These are phyloP conservation scores for Andricus curvator DNA, from an alignment of 2,888 invertebrate species.

Conservation along the genomic window DNA sequence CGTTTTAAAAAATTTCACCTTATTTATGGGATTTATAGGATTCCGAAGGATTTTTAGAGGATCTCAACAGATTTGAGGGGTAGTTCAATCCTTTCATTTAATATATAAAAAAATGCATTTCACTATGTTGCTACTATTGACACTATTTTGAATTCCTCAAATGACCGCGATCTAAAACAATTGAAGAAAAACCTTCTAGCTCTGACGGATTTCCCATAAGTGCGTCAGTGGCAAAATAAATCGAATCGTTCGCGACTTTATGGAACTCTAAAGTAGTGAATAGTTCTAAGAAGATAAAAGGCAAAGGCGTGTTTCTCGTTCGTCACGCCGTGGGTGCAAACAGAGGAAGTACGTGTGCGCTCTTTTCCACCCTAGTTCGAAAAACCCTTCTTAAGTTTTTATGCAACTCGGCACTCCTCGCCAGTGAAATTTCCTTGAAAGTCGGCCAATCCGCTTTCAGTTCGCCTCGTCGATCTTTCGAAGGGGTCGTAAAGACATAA, in stretches of 20 bases:
- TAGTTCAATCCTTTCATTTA: no score
- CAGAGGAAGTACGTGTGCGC: background rate
- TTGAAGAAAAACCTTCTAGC: background rate
- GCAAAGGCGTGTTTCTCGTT: background rate
- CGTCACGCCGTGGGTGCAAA: background rate
- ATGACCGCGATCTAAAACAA: background rate
- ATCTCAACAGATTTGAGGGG: no score
- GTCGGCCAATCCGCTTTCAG: conserved; percentile 8
- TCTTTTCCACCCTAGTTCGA: background rate
- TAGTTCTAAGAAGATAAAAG: background rate
- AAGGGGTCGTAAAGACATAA: conserved; percentile 3
- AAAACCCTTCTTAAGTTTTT: background rate
- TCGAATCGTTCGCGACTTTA: background rate
- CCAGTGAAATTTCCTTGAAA: conserved; percentile 6
- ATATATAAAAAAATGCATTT: no score
- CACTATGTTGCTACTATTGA: no score
- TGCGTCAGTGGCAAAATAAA: background rate
- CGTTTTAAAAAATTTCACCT: no score
- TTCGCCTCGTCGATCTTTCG: conserved; percentile 13
- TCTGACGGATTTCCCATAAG: background rate
- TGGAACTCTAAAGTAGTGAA: background rate
- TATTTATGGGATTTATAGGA: no score
- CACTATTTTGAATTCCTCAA: no score
- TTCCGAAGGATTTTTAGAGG: no score
- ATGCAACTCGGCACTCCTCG: background rate